phyloP scores from a whole-genome alignment of 1,140 invertebrate genomes.

The Patella vulgata region DNA sequence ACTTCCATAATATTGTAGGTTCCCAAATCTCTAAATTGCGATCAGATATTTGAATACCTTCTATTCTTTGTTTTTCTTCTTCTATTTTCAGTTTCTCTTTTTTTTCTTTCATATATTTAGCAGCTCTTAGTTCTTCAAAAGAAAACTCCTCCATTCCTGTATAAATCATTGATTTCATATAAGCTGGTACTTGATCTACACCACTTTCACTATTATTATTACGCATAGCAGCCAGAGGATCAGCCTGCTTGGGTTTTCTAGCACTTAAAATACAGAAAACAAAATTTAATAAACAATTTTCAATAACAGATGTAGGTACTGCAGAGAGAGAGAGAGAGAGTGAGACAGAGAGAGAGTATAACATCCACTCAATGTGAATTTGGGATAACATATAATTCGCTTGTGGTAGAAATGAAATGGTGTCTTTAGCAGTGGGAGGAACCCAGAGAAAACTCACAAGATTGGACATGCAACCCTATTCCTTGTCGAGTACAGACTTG shows the following conservation, averaged over 20 bases:
- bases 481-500: too few species aligned
- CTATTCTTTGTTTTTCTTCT: conserved; percentile 32
- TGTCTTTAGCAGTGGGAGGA: too few species aligned
- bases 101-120: conserved; percentile 45
- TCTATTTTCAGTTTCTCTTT: conserved; percentile 31
- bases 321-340: too few species aligned
- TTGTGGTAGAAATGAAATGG: too few species aligned
- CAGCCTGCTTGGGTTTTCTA: conserved; percentile 36
- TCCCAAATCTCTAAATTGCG: too few species aligned
- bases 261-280: conserved; percentile 29
- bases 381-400: too few species aligned
- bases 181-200: conserved; percentile 59
- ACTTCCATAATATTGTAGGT: too few species aligned
- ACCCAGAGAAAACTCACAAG: too few species aligned
- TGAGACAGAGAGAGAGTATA: too few species aligned
- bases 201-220: conserved; percentile 11
- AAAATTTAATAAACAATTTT: not conserved
- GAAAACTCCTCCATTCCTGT: conserved; percentile 69
- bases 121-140: conserved; percentile 71
- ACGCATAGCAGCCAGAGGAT: conserved; percentile 10
- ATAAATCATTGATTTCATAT: conserved; percentile 69
- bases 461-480: too few species aligned
- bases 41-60: conserved; percentile 44
- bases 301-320: not conserved
- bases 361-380: too few species aligned